phyloP scores from a whole-genome alignment of 2,888 invertebrate genomes.

The Bembecia ichneumoniformis region DNA sequence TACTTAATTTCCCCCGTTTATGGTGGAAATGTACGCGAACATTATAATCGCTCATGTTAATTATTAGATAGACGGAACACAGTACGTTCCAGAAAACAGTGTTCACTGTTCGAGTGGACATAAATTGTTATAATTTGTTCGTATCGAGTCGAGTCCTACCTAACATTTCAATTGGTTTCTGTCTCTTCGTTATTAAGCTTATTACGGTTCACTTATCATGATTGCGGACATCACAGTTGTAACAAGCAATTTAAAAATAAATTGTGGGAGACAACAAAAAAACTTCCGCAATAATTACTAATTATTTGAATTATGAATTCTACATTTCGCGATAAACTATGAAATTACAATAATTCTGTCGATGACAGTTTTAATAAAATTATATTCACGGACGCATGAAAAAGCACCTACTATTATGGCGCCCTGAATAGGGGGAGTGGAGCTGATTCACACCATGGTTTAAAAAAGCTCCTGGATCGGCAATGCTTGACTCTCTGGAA shows the following conservation, averaged over 20 bases:
- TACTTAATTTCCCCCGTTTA: too few species aligned
- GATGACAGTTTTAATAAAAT: too few species aligned
- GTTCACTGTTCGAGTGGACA: background rate
- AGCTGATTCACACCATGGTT: too few species aligned
- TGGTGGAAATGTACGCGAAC: too few species aligned
- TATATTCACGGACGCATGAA: too few species aligned
- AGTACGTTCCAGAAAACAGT: background rate
- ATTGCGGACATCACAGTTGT: constrained; percentile 19
- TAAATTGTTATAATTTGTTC: constrained; percentile 15
- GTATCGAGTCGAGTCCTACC: constrained; percentile 28
- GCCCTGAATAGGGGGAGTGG: too few species aligned
- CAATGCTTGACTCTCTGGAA: too few species aligned
- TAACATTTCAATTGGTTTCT: constrained; percentile 30
- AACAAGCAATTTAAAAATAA: background rate
- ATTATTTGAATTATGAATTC: background rate
- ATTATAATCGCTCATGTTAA: background rate
- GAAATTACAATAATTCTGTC: background rate
- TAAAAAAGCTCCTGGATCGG: too few species aligned
- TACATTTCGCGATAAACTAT: background rate
- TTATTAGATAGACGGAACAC: background rate
- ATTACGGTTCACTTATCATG: constrained; percentile 33
- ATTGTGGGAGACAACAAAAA: background rate
- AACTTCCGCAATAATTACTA: background rate
- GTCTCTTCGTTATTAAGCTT: constrained; percentile 46
- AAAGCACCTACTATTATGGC: too few species aligned